Base-by-base conservation (phyloP, 2,113 vertebrate species). In the Brienomyrus longianalis region DNA sequence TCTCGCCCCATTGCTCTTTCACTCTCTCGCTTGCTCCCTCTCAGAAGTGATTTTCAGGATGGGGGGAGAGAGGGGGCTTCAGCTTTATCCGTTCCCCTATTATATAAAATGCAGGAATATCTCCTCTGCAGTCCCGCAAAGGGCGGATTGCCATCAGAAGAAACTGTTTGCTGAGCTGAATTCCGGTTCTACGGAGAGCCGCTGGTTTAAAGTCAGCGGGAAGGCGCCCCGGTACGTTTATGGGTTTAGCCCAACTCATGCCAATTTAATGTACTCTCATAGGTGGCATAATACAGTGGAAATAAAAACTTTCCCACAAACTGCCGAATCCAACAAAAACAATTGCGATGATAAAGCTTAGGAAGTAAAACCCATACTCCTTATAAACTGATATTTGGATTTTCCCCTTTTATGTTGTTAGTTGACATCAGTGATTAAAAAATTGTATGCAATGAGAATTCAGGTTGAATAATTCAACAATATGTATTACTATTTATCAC, bases 1-100 rank as follows among this genome's bases (percentile, higher is more conserved):
- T 93, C 27, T 39, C 50, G 9, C 6, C 88, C 88, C 70, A 23
- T 74, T n/a, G 62, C 85, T 77, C 66, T 80, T 50, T 56, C 27
- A 54, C 77, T 83, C 48, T 5, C 43, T 23, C 48, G 5, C 4
- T 89, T 83, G 84, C 47, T 83, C n/a, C 54, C 74, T 66, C 59
- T 85, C 50, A 59, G 45, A 87, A 88, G 91, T 93, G 92, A 94
- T 95, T 94, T 93, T 94, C 93, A 93, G 92, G 92, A 91, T 90
- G 89, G 48, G 92, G 91, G 80, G 91, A 92, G 91, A 31, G 31
- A 31, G 90, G 88, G 92, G 93, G 90, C 52, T 91, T 93, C 90
- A 92, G 92, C 62, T 91, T 91, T 92, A 93, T 93, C 88, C 88
- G 66, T 89, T 77, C 87, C 89, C 90, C 85, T 91, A 93, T 93